Evolutionary conservation across 2,797 vertebrate genomes (phyloP).

Genomic region (Paratrypauchen microcephalus): DNA sequence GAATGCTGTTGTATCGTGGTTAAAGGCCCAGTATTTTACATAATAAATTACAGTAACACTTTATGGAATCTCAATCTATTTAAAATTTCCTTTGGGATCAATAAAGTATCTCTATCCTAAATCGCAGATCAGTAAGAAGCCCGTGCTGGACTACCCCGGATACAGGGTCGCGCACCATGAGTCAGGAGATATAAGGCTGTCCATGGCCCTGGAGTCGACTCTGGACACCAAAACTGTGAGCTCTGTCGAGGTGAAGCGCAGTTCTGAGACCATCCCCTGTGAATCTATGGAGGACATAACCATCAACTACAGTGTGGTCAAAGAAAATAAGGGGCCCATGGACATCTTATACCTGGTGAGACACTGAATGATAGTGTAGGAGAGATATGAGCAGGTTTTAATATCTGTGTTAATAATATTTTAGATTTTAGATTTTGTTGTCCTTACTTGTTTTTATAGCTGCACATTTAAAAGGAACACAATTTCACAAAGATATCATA

Average conservation of each 20-base stretch:
- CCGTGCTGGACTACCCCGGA: fast-evolving
- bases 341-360: constrained; percentile 69
- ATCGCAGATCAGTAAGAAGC: constrained; percentile 32
- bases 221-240: constrained; percentile 53
- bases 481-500: too few species aligned
- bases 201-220: constrained; percentile 10
- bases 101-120: background rate
- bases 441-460: too few species aligned
- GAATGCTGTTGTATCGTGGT: too few species aligned
- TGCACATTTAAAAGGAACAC: too few species aligned
- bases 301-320: constrained; percentile 58
- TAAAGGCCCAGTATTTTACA: too few species aligned
- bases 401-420: too few species aligned
- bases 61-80: too few species aligned
- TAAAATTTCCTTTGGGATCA: too few species aligned
- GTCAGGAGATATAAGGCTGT: background rate
- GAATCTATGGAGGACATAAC: constrained; percentile 36
- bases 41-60: too few species aligned
- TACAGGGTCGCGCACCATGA: constrained; percentile 11
- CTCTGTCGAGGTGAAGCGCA: constrained; percentile 47
- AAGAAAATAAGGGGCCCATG: constrained; percentile 43
- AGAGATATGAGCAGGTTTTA: background rate
- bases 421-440: too few species aligned
- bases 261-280: constrained; percentile 50
- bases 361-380: background rate